Evolutionary conservation across 2,888 invertebrate species (phyloP), one percentile per base, ranked within the genome.

Genomic region (Ecliptopera silaceata): DNA sequence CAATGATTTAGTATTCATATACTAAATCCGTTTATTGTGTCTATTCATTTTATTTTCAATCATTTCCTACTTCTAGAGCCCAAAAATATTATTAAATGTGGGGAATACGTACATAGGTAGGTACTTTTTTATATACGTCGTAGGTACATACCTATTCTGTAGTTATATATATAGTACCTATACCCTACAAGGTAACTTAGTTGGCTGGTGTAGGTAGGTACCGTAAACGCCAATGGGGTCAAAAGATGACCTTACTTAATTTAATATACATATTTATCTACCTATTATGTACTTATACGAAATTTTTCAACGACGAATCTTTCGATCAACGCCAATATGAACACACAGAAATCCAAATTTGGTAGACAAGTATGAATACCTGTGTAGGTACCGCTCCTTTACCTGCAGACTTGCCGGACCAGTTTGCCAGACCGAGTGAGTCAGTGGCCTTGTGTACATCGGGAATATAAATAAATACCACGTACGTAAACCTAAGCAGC

Each of bases 341-440:
- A 31, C 51, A 47, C 34, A 11, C 36, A 59, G 61, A 59, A 26
- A 12, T 5, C 66, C 67, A 64, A 64, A 66, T 68, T 42, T 55
- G 68, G 70, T 22, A 54, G 59, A 39, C 52, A 43, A n/a, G n/a
- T n/a, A n/a, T 60, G 64, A 64, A 65, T 59, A 45, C 18, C 12
- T n/a, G n/a, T n/a, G n/a, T n/a, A n/a, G n/a, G n/a, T n/a, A 3
- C 6, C 32, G 18, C 48, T 51, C 54, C 64, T 63, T 47, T 59
- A 59, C 67, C 60, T 69, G 62, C 34, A 61, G 36, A 60, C 61
- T 56, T 47, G 56, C 47, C 31, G 43, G 56, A 58, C 64, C 59
- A 57, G 57, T 60, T 59, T 54, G 50, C 38, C 38, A 44, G 26
- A 10, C 44, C 44, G 34, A 52, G 48, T 63, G 57, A 63, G 52